Evolutionary conservation across 1,140 invertebrate genomes (phyloP).

Genomic region (Cotesia vestalis): DNA sequence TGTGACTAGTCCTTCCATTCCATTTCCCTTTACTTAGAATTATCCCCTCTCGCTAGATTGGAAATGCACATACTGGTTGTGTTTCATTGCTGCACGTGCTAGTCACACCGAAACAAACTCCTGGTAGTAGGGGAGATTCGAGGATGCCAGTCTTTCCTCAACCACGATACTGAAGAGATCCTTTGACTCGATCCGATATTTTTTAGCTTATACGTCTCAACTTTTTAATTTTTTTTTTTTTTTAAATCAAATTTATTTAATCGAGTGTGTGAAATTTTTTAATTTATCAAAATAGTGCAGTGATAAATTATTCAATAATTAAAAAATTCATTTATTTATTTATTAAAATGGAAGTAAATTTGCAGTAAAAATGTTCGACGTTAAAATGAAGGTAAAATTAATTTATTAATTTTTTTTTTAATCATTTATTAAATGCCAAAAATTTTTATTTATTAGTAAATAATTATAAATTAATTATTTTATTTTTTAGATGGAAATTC

Average conservation of each 20-base stretch:
- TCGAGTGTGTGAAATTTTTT: too few species aligned
- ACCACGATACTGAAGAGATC: slow-evolving; percentile 31
- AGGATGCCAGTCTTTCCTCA: slow-evolving; percentile 36
- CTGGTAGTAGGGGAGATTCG: slow-evolving; percentile 30
- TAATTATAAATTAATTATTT: slow-evolving; percentile 9
- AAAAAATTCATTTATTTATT: too few species aligned
- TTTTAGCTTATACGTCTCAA: too few species aligned
- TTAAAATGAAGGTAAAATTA: too few species aligned
- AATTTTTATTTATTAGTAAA: background rate
- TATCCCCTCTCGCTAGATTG: background rate
- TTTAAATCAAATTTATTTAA: too few species aligned
- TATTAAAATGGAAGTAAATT: too few species aligned
- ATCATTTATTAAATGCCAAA: background rate
- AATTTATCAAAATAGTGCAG: too few species aligned
- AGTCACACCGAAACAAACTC: slow-evolving; percentile 18
- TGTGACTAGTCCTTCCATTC: slow-evolving; percentile 1
- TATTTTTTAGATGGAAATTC: slow-evolving; percentile 49
- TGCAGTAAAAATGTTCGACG: too few species aligned
- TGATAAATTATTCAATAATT: too few species aligned
- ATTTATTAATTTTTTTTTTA: too few species aligned
- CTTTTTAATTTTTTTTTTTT: too few species aligned
- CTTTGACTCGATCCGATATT: background rate
- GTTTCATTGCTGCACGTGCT: slow-evolving; percentile 17
- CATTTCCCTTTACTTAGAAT: background rate
- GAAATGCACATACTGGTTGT: background rate